These are phyloP conservation scores for Tyto alba DNA, from an alignment of 2,113 vertebrate species.

Conservation along the genomic window DNA sequence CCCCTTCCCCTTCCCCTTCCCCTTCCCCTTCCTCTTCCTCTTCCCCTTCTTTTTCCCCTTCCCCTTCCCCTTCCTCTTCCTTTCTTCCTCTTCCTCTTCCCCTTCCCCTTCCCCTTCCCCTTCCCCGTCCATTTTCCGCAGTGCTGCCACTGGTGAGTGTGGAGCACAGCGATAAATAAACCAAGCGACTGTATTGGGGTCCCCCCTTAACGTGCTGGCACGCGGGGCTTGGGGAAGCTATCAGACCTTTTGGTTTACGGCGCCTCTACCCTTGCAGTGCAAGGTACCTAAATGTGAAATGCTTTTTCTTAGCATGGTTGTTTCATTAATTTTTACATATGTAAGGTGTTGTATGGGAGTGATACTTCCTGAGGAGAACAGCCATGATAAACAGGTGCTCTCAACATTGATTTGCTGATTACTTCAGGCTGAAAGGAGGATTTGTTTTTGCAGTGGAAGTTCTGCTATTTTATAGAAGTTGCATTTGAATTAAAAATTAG, in stretches of 20 bases:
- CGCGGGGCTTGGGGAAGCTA: neutral
- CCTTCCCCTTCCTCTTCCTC: too few species aligned
- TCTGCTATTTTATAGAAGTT: neutral
- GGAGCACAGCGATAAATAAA: neutral
- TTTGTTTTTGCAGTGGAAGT: neutral
- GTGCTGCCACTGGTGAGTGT: neutral
- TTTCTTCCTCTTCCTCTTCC: too few species aligned
- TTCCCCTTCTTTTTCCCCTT: too few species aligned
- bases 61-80: too few species aligned
- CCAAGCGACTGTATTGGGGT: neutral
- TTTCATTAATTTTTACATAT: neutral
- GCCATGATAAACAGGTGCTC: neutral
- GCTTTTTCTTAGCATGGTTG: too few species aligned
- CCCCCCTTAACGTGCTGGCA: neutral
- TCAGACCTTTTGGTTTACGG: too few species aligned
- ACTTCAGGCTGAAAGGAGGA: neutral
- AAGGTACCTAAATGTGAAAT: neutral
- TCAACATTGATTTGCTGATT: neutral
- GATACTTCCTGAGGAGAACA: neutral
- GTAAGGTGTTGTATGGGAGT: neutral
- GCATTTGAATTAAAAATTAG: neutral
- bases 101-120: too few species aligned
- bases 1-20: too few species aligned
- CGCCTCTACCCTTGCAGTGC: neutral
- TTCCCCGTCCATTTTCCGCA: neutral